Conservation (phyloP, 1,140 invertebrate species). For the Lordiphosa collinella region DNA sequence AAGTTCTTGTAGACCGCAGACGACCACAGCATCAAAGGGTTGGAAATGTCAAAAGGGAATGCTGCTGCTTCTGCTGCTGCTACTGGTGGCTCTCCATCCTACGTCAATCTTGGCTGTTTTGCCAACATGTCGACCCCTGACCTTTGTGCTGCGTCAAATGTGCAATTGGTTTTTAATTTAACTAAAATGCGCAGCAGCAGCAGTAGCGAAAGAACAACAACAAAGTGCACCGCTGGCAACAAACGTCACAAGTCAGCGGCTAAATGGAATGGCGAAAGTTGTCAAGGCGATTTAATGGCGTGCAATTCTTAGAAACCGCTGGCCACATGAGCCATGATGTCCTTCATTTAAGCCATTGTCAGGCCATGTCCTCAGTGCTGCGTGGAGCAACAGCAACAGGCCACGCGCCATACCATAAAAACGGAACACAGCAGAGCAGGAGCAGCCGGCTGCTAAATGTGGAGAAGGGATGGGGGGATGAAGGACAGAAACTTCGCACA, state of each 20-base stretch:
- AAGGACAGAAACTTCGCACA: conserved; percentile 60
- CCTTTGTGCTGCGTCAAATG: conserved; percentile 24
- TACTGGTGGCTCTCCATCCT: background rate
- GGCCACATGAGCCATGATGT: conserved; percentile 39
- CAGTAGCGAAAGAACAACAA: background rate
- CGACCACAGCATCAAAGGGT: too few relatives aligned
- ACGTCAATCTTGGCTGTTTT: too few relatives aligned
- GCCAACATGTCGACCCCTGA: background rate
- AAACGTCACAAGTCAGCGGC: too few relatives aligned
- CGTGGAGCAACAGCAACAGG: conserved; percentile 69
- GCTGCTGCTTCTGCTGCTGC: conserved; percentile 13
- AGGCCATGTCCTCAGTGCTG: conserved; percentile 40
- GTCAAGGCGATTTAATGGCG: conserved; percentile 67
- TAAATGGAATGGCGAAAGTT: conserved; percentile 15
- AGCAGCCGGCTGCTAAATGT: background rate
- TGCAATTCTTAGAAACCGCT: conserved; percentile 58
- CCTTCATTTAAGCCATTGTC: conserved; percentile 63
- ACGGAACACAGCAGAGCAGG: conserved; percentile 31
- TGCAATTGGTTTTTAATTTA: conserved; percentile 74
- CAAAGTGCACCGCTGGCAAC: background rate
- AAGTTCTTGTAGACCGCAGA: too few relatives aligned
- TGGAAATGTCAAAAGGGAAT: too few relatives aligned
- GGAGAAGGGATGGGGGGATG: conserved; percentile 15
- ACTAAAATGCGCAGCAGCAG: conserved; percentile 61
- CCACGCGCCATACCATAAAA: conserved; percentile 67